Conservation (phyloP, 1,140 invertebrate species). For the Pseudomyrmex sp. region DNA sequence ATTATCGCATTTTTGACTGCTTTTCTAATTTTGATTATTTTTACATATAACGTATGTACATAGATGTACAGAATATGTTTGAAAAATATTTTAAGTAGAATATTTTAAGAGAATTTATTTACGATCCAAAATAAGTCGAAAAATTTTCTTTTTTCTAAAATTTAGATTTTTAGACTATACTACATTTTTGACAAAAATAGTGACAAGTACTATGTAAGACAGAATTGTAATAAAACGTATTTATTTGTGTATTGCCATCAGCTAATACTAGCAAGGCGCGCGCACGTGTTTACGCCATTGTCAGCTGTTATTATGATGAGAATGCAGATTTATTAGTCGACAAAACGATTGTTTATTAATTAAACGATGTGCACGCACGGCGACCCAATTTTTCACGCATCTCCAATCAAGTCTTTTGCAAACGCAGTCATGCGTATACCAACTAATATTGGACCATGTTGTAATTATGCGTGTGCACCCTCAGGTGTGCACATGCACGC, state of each 20-base stretch:
- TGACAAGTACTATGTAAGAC: no score
- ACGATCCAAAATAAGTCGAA: no score
- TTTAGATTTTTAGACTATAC: no score
- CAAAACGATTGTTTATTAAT: slow-evolving; percentile 55
- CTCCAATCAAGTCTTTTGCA: not conserved
- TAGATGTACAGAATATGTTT: no score
- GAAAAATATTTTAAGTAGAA: no score
- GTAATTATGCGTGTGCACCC: slow-evolving; percentile 15
- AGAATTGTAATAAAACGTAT: not conserved
- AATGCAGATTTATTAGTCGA: slow-evolving; percentile 42
- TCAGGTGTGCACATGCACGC: slow-evolving; percentile 15
- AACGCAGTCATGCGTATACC: not conserved
- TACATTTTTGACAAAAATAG: no score
- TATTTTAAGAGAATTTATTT: no score
- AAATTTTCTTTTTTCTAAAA: no score
- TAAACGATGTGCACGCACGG: slow-evolving; percentile 21
- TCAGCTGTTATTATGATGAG: slow-evolving; percentile 46
- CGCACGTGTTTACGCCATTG: slow-evolving; percentile 1
- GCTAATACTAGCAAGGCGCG: not conserved
- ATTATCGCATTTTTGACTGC: not conserved
- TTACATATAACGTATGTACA: no score
- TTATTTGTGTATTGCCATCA: not conserved
- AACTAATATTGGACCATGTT: slow-evolving; percentile 18
- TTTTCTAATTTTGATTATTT: no score
- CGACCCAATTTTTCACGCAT: slow-evolving; percentile 54